These are phyloP conservation scores for Miichthys miiuy DNA, from an alignment of 2,797 vertebrate genomes.

Conservation along the genomic window DNA sequence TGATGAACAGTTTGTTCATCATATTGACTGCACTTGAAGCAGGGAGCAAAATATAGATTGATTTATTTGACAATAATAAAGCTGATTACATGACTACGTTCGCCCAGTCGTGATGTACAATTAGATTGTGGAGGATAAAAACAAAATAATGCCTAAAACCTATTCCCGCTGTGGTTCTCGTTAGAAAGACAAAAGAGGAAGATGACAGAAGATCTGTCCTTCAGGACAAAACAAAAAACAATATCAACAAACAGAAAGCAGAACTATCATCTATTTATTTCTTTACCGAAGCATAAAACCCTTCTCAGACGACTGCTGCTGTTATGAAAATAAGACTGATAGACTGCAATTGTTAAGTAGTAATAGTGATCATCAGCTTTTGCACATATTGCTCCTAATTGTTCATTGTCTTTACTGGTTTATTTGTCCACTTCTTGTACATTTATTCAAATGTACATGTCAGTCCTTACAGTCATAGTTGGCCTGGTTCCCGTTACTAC, in stretches of 20 bases:
- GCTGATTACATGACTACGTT: background rate
- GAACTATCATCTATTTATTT: background rate
- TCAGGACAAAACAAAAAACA: background rate
- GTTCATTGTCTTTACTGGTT: background rate
- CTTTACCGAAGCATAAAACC: background rate
- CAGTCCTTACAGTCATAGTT: no score
- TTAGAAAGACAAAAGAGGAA: background rate
- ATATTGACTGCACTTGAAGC: background rate
- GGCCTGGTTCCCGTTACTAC: no score
- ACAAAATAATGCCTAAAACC: background rate
- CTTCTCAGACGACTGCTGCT: background rate
- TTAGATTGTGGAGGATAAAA: background rate
- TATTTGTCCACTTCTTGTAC: no score
- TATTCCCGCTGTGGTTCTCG: background rate
- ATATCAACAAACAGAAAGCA: background rate
- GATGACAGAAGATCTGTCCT: background rate
- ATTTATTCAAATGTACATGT: no score
- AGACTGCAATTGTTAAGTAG: background rate
- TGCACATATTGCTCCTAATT: background rate
- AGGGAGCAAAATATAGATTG: background rate
- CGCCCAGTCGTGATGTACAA: background rate
- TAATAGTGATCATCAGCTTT: background rate
- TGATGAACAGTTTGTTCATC: background rate
- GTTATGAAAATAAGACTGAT: background rate
- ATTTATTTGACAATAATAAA: background rate